Evolutionary conservation across 1,140 invertebrate genomes (phyloP).

Genomic region (Streblospio benedicti): DNA sequence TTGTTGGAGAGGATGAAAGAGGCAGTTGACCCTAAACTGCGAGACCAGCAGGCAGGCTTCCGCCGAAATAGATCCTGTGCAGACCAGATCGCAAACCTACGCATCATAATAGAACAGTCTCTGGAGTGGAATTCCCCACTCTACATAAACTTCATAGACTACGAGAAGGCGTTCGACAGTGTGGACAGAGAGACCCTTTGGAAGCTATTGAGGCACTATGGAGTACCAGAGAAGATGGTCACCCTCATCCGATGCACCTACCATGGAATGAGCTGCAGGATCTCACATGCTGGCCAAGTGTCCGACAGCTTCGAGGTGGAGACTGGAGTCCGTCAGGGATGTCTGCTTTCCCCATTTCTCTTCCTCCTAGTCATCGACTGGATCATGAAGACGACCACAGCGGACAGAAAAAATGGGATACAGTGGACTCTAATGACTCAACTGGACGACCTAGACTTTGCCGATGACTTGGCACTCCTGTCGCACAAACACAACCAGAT

Average conservation of each 20-base stretch:
- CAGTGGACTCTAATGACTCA: not conserved
- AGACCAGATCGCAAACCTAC: not conserved
- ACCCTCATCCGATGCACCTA: no score
- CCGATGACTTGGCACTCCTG: not conserved
- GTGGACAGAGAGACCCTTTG: not conserved
- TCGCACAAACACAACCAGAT: not conserved
- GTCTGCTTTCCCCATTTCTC: no score
- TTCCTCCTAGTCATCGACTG: no score
- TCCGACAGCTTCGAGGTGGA: no score
- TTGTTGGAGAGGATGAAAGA: slow-evolving; percentile 6
- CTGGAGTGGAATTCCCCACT: not conserved
- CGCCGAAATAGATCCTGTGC: slow-evolving; percentile 1
- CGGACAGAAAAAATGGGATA: slow-evolving; percentile 5
- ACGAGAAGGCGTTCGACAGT: not conserved
- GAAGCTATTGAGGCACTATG: not conserved
- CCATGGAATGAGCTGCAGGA: no score
- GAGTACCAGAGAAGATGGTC: not conserved
- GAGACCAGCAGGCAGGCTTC: slow-evolving; percentile 5
- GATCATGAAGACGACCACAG: slow-evolving; percentile 14
- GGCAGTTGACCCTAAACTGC: not conserved
- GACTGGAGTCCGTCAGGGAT: no score
- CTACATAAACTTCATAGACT: slow-evolving; percentile 8
- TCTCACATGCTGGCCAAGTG: no score
- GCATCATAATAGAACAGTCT: no score
- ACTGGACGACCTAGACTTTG: slow-evolving; percentile 5